Conservation (phyloP, 2,113 vertebrate species). For the Halcyon malimbica region DNA sequence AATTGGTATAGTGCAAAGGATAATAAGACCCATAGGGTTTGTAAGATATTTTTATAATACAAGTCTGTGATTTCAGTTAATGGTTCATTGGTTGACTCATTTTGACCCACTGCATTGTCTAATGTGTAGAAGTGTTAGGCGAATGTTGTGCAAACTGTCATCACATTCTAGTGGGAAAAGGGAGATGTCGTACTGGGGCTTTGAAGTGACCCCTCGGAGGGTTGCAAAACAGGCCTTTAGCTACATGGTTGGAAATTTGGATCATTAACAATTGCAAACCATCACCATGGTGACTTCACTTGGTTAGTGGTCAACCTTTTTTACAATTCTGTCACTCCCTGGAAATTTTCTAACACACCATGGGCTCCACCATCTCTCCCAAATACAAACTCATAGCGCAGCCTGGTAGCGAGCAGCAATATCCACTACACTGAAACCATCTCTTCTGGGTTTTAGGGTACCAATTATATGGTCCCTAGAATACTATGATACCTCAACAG, state of each 20-base stretch:
- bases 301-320: not conserved
- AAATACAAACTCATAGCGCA: accelerated
- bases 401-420: not conserved
- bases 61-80: not conserved
- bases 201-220: not conserved
- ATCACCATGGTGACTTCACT: not conserved
- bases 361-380: not conserved
- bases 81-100: not conserved
- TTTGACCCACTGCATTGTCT: not conserved
- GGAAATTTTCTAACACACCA: accelerated
- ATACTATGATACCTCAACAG: not conserved
- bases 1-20: not conserved
- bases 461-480: not conserved
- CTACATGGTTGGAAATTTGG: not conserved
- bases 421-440: not conserved
- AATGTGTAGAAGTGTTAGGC: accelerated
- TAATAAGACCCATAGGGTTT: not conserved
- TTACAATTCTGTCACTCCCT: not conserved
- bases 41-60: not conserved
- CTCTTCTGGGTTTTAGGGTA: not conserved
- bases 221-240: not conserved
- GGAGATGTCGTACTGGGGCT: not conserved
- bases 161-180: not conserved
- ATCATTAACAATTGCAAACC: not conserved
- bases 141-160: not conserved